These are phyloP conservation scores for Paraplagusia blochii DNA, from an alignment of 2,113 vertebrate species.

Conservation along the genomic window DNA sequence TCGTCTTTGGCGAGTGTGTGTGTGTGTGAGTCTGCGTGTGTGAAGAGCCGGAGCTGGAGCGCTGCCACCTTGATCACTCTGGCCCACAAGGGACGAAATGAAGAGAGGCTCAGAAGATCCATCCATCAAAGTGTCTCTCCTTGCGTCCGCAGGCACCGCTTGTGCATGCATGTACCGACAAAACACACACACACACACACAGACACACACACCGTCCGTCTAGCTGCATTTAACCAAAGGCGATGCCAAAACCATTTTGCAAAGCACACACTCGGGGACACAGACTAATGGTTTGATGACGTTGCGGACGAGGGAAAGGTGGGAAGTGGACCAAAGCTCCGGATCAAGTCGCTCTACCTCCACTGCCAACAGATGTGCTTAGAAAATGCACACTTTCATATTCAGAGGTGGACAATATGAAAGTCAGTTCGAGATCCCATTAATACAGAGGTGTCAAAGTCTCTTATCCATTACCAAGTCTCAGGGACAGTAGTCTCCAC, in stretches of 20 bases:
- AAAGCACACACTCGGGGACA: slow-evolving; percentile 6
- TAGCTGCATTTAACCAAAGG: slow-evolving; percentile 24
- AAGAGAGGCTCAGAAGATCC: slow-evolving; percentile 53
- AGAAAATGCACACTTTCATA: too few relatives aligned
- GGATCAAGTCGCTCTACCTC: slow-evolving; percentile 18
- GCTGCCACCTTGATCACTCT: slow-evolving; percentile 58
- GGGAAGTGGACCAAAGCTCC: slow-evolving; percentile 27
- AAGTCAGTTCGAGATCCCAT: too few relatives aligned
- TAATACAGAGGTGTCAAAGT: too few relatives aligned
- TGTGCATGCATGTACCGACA: not conserved
- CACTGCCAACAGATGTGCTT: too few relatives aligned
- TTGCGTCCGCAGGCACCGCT: slow-evolving; percentile 16
- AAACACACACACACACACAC: slow-evolving; percentile 15
- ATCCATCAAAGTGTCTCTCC: slow-evolving; percentile 55
- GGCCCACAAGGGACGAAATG: slow-evolving; percentile 56
- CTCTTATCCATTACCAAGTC: too few relatives aligned
- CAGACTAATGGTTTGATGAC: slow-evolving; percentile 10
- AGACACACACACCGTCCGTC: slow-evolving; percentile 9
- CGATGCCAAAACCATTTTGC: slow-evolving; percentile 4
- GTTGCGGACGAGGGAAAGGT: slow-evolving; percentile 21
- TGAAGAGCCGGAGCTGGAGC: slow-evolving; percentile 43
- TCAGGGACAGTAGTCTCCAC: too few relatives aligned
- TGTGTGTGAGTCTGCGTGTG: slow-evolving; percentile 7
- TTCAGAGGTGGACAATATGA: too few relatives aligned
- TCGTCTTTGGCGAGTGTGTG: slow-evolving; percentile 33